Conservation (phyloP, 1,140 invertebrate species). For the Penaeus chinensis region DNA sequence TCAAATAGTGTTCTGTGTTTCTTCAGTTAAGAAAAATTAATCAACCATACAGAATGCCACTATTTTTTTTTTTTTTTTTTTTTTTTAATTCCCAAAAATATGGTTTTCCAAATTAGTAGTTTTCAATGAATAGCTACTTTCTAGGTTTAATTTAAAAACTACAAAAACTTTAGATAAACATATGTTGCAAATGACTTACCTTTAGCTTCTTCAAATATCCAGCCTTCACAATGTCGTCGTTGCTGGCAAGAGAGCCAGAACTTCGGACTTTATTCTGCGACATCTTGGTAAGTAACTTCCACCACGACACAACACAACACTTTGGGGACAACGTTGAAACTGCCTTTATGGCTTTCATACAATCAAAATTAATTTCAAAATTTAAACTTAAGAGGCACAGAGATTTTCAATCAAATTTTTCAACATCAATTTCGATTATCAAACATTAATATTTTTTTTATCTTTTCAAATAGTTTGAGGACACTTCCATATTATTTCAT, state of each 20-base stretch:
- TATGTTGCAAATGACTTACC: constrained; percentile 13
- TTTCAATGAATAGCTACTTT: neutral
- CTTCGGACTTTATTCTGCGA: constrained; percentile 31
- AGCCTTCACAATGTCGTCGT: constrained; percentile 42
- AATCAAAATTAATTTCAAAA: neutral
- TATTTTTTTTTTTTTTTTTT: no score
- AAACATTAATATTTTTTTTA: no score
- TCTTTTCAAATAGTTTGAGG: no score
- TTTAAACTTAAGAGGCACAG: no score
- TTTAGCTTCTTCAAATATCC: constrained; percentile 55
- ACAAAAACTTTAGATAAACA: neutral
- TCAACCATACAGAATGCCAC: no score
- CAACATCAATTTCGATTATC: no score
- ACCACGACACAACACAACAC: constrained; percentile 24
- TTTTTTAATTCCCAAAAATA: neutral
- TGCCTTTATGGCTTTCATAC: constrained; percentile 32
- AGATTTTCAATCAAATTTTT: no score
- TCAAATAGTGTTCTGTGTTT: no score
- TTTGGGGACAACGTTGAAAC: constrained; percentile 20
- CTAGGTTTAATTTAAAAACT: neutral
- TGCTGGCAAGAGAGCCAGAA: constrained; percentile 20
- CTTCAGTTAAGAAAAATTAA: no score
- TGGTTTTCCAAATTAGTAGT: neutral
- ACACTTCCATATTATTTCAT: no score
- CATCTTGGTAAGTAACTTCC: constrained; percentile 36